These are phyloP conservation scores for Gryon sp. DNA, from an alignment of 1,140 invertebrate species.

Conservation along the genomic window DNA sequence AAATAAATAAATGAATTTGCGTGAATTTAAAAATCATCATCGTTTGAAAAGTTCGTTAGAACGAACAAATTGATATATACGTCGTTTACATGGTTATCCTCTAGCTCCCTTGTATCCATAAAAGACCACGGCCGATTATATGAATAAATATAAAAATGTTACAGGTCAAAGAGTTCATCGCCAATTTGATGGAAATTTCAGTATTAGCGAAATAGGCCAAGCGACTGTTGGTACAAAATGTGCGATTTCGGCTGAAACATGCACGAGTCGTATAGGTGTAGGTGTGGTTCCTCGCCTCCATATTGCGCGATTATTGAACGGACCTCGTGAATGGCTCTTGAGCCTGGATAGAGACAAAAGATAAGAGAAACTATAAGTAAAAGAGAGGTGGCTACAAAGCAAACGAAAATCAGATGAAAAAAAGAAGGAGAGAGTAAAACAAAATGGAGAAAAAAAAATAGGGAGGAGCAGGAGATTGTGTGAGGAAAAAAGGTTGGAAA, in stretches of 20 bases:
- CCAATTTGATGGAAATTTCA: conserved; percentile 29
- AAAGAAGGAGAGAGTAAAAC: conserved; percentile 3
- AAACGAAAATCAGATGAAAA: conserved; percentile 6
- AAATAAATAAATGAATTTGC: too few species aligned
- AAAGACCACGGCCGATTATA: not conserved
- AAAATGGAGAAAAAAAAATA: not conserved
- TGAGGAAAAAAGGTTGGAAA: conserved; percentile 11
- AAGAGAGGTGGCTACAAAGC: not conserved
- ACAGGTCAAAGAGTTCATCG: conserved; percentile 43
- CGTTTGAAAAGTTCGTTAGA: conserved; percentile 14
- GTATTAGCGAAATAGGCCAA: conserved; percentile 6
- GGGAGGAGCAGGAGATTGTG: conserved; percentile 1
- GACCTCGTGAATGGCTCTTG: conserved; percentile 21
- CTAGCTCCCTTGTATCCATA: too few species aligned
- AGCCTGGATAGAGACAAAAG: conserved; percentile 18
- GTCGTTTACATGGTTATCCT: conserved; percentile 5
- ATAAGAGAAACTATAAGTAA: conserved; percentile 1
- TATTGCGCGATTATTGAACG: conserved; percentile 72
- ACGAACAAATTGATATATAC: not conserved
- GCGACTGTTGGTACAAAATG: conserved; percentile 23
- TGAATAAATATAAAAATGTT: conserved; percentile 38
- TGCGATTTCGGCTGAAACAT: not conserved
- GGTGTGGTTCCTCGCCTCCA: conserved; percentile 62
- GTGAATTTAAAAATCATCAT: too few species aligned
- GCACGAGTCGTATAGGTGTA: conserved; percentile 35